Percentiles rank a stretch among this genome's conserved stretches.
Evolutionary conservation across 1,140 invertebrate species (phyloP).

Genomic region (Drosophila pseudoananassae): DNA sequence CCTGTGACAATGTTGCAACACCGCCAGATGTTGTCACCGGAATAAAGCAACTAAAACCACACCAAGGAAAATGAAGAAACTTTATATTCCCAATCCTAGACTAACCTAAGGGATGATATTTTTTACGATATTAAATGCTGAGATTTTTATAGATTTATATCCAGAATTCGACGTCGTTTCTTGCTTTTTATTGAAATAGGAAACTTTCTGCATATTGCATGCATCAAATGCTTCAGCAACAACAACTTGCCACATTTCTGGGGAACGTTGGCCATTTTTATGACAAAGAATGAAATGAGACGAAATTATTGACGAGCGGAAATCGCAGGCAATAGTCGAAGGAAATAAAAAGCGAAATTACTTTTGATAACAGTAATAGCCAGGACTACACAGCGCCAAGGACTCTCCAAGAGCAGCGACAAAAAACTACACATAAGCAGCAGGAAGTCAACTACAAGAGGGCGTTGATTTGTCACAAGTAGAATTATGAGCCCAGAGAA

Average conservation of each 20-base stretch:
- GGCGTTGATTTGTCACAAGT: constrained; percentile 80
- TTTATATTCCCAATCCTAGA: constrained; percentile 20
- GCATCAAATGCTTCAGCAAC: constrained; percentile 70
- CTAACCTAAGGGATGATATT: constrained; percentile 10
- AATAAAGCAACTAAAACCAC: constrained; percentile 51
- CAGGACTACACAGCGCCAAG: constrained; percentile 22
- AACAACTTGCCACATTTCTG: constrained; percentile 54
- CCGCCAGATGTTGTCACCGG: constrained; percentile 39
- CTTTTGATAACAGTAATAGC: constrained; percentile 75
- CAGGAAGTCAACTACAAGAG: constrained; percentile 76
- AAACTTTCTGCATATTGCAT: constrained; percentile 82
- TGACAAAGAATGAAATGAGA: constrained; percentile 80
- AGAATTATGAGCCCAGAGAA: constrained; percentile 70
- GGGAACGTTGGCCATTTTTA: constrained; percentile 66
- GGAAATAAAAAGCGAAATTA: constrained; percentile 79
- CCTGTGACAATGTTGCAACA: constrained; percentile 40
- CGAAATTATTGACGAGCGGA: constrained; percentile 75
- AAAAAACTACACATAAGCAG: constrained; percentile 69
- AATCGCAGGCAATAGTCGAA: constrained; percentile 79
- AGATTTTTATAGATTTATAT: constrained; percentile 81
- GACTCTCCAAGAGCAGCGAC: constrained; percentile 29
- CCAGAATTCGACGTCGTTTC: constrained; percentile 50
- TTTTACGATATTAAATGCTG: constrained; percentile 70
- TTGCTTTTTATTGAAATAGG: constrained; percentile 78
- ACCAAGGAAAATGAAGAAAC: constrained; percentile 31